Conservation (phyloP, 2,888 invertebrate genomes). For the Standfussiana lucernea region DNA sequence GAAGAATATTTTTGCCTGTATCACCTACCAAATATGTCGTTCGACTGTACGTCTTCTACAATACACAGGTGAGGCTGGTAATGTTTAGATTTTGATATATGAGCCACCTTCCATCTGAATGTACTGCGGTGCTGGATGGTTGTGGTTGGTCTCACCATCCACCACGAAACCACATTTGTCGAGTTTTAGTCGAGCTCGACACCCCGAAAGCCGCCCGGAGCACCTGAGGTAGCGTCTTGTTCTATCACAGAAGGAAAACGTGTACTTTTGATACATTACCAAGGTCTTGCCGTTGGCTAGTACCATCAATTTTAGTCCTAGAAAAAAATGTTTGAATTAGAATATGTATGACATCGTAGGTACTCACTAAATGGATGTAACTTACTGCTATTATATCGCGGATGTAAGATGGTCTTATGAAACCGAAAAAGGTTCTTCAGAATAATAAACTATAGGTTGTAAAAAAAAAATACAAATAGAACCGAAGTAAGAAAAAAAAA, state of each 20-base stretch:
- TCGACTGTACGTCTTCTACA: not conserved
- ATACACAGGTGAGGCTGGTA: not conserved
- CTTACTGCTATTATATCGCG: not conserved
- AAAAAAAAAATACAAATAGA: not conserved
- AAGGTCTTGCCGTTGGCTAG: slow-evolving; percentile 29
- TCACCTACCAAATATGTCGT: not conserved
- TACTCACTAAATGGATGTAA: not conserved
- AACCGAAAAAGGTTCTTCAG: not conserved
- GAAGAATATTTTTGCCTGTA: not conserved
- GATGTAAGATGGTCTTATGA: not conserved
- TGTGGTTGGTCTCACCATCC: slow-evolving; percentile 66
- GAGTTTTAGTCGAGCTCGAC: slow-evolving; percentile 58
- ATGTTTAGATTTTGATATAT: slow-evolving; percentile 38
- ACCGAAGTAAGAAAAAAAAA: not conserved
- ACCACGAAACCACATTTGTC: slow-evolving; percentile 60
- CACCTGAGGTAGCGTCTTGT: slow-evolving; percentile 39
- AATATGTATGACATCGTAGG: not conserved
- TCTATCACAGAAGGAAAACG: slow-evolving; percentile 46
- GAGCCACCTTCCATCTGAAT: slow-evolving; percentile 43
- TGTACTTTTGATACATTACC: slow-evolving; percentile 46
- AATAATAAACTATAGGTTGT: not conserved
- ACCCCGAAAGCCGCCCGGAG: slow-evolving; percentile 47
- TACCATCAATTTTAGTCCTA: slow-evolving; percentile 30
- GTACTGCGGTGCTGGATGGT: slow-evolving; percentile 71
- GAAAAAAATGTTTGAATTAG: not conserved